Evolutionary conservation across 2,797 vertebrate genomes (phyloP).

Genomic region (Uromys caudimaculatus): DNA sequence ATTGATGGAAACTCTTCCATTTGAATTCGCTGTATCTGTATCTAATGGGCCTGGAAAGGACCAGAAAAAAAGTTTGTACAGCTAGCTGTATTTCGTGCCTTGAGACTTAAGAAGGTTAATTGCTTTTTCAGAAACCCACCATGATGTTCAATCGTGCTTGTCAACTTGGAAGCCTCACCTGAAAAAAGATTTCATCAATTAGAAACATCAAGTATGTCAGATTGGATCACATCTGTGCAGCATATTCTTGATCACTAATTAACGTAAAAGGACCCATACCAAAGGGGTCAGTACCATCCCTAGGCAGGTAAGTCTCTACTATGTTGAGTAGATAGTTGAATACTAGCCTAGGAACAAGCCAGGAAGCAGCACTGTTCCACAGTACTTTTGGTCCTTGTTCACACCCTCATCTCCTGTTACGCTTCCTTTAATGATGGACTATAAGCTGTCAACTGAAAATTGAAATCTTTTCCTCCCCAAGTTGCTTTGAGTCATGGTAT

Average conservation of each 20-base stretch:
- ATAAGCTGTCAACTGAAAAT: background rate
- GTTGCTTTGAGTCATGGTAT: background rate
- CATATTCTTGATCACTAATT: background rate
- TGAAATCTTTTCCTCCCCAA: background rate
- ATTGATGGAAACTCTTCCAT: background rate
- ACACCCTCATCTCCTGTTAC: background rate
- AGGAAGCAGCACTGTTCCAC: background rate
- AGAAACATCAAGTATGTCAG: background rate
- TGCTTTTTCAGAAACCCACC: background rate
- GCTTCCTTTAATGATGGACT: background rate
- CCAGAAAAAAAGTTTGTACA: background rate
- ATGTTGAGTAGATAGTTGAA: background rate
- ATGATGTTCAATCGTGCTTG: background rate
- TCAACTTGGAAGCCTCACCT: background rate
- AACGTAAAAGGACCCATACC: background rate
- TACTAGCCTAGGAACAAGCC: background rate
- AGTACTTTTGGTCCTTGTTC: too few relatives aligned
- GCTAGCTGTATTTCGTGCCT: background rate
- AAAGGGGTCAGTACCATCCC: too few relatives aligned
- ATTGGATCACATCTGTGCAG: background rate
- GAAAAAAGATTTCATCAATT: background rate
- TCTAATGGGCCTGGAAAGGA: background rate
- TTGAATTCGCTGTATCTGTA: background rate
- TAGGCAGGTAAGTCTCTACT: too few relatives aligned
- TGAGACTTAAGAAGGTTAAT: background rate